Evolutionary conservation across 2,113 vertebrate species (phyloP), one percentile per base, ranked within the genome.

Genomic region (Mixornis gularis): DNA sequence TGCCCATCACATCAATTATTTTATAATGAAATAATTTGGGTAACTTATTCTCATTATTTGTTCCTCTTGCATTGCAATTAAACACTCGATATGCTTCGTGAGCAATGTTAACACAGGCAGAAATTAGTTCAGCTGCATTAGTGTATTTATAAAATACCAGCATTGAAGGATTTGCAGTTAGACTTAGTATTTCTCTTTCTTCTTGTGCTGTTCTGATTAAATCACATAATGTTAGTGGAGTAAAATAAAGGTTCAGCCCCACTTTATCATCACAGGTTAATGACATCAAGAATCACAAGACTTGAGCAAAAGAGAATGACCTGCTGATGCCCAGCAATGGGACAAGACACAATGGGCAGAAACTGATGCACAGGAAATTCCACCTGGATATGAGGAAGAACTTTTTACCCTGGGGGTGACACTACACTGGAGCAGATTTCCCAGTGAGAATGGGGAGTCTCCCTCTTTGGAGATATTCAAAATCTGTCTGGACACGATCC

Each of bases 1-100:
- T 98, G 96, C 93, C 65, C 78, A 95, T 96, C 94, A 92, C 89
- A 96, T 96, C 96, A 97, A 97, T 97, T 97, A 91, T 96, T 96
- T 96, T 86, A 55, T 93, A 95, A 86, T 94, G 56, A 96, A 96
- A 95, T 97, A 96, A 95, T 96, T 94, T 90, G 41, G 34, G 43
- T 26, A 94, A 95, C 53, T 91, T 53, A 87, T 96, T 96, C 51
- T 90, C 86, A 74, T 95, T 97, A 96, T 96, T 96, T 97, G 70
- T 95, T 76, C 76, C 91, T 68, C 87, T 53, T 94, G 62, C 69
- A 92, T 60, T 85, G 66, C 82, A 96, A 95, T 97, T 96, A 96
- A 85, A 95, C 85, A 96, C 92, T 74, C 26, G 65, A 79, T 91
- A 92, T 80, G 85, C 91, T 97, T 92, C 12, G 43, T 95, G 79